Base-by-base conservation (phyloP, 2,888 invertebrate species). In the Lymantria dispar region DNA sequence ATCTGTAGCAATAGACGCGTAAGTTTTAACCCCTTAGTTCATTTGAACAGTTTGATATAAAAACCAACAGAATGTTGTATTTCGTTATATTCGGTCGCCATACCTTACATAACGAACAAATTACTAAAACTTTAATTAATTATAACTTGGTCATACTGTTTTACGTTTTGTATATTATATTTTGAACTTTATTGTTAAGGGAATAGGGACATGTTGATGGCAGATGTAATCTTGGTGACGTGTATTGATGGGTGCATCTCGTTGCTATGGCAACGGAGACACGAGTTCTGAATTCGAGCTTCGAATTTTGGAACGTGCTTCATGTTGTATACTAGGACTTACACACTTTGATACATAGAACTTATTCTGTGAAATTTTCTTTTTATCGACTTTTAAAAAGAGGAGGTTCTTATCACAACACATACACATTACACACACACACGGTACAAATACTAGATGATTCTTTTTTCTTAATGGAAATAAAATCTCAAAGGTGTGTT, bases 221-320 rank as follows among this genome's bases (percentile, higher is more conserved):
- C 15, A 40, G 7, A 5, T 15, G 31, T 46, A 14, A 14, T 0
- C 0, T 40, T 54, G 45, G 45, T 44, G 49, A 51, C 59, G 46
- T 48, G 45, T 66, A 69, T 62, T 60, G 60, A 61, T 64, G 64
- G 59, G 62, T 62, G 62, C 62, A 67, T 70, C 60, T 65, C 51
- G 74, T 78, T 44, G 73, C 67, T 74, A 74, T 78, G 68, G 68
- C 62, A 68, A 77, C 76, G 64, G 58, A 43, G 50, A 68, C 67
- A 74, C 76, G 74, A 72, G 67, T 68, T 68, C 65, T 64, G 75
- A 76, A 78, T 77, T 75, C 61, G 64, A 67, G 76, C 64, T 72
- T 72, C 57, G 65, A 64, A 70, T 68, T 70, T 72, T 53, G 58
- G 69, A 70, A 77, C 78, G 75, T 75, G 75, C 65, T 72, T 58